These are phyloP conservation scores for Palythoa heliodiscus DNA, from an alignment of 92 coral and sea anemone genomes.

Conservation along the genomic window DNA sequence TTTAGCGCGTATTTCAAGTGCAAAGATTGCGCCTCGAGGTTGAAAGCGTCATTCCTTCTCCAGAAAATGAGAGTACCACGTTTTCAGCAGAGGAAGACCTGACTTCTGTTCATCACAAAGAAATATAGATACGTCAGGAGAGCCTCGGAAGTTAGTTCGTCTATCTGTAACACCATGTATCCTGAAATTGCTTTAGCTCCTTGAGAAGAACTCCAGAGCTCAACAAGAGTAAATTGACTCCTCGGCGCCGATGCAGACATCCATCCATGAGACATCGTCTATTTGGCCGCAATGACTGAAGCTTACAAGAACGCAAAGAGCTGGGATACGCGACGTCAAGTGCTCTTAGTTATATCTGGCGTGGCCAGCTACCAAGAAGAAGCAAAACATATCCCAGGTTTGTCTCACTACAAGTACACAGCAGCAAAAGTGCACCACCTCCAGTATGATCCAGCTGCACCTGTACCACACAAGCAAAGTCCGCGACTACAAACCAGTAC, in stretches of 20 bases:
- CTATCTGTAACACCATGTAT: background rate
- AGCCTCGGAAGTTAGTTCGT: background rate
- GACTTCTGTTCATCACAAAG: background rate
- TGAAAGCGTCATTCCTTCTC: background rate
- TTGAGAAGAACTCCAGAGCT: constrained; percentile 16
- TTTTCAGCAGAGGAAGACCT: background rate
- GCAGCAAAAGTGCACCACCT: constrained; percentile 17
- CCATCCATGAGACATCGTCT: background rate
- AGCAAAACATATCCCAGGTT: constrained; percentile 14
- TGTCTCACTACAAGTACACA: constrained; percentile 6
- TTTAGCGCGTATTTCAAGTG: constrained; percentile 14
- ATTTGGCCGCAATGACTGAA: background rate
- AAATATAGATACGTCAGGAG: background rate
- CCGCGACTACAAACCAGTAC: constrained; percentile 28
- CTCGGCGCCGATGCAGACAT: background rate
- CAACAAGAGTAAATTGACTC: constrained; percentile 3
- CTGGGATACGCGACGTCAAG: background rate
- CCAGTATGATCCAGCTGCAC: constrained; percentile 42
- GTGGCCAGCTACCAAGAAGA: background rate
- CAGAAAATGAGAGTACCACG: constrained; percentile 11
- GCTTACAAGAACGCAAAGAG: background rate
- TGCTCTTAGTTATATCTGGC: constrained; percentile 2
- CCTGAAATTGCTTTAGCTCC: constrained; percentile 1
- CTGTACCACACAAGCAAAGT: constrained; percentile 5
- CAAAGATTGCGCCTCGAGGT: constrained; percentile 9